phyloP scores from a whole-genome alignment of 2,113 vertebrate genomes.

The Pristiophorus japonicus region DNA sequence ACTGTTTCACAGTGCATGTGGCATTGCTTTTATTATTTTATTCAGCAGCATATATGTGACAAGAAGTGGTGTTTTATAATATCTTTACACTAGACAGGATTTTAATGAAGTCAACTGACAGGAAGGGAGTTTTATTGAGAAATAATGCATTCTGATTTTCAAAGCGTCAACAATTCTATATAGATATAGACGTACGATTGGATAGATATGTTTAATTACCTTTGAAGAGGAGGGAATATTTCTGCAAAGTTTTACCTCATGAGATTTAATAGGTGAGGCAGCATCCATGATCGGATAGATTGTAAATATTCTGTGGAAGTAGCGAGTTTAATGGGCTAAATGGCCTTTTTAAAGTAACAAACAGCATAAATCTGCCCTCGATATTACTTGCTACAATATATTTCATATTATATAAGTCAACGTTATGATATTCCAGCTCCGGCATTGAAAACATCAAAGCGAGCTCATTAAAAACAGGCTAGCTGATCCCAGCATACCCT shows the following conservation, averaged over 20 bases:
- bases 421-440: not conserved
- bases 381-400: not conserved
- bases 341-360: not conserved
- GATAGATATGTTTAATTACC: not conserved
- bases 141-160: not conserved
- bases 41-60: not conserved
- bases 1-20: not conserved
- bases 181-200: not conserved
- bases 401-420: not conserved
- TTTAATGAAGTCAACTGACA: not conserved
- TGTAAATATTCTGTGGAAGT: not conserved
- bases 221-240: not conserved
- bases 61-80: not conserved
- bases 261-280: not conserved
- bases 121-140: not conserved
- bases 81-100: not conserved
- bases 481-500: not conserved
- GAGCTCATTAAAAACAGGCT: not conserved
- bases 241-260: not conserved
- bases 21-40: not conserved
- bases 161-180: not conserved
- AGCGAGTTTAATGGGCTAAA: not conserved
- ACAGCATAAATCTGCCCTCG: not conserved
- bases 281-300: not conserved
- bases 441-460: not conserved